Evolutionary conservation across 2,797 vertebrate genomes (phyloP).

Genomic region (Ispidina lecontei): DNA sequence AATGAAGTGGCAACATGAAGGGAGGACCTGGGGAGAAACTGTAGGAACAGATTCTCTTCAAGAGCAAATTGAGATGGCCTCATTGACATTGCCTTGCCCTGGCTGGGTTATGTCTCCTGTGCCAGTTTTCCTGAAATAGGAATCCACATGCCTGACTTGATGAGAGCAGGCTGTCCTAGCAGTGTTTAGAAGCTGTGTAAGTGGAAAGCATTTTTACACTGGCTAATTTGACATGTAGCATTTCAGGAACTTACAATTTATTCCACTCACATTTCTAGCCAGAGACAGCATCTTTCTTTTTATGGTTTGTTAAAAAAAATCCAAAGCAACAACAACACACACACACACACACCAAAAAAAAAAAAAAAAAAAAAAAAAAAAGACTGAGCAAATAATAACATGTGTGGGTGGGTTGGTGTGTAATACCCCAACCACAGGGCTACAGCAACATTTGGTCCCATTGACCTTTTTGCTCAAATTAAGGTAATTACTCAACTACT

Average conservation of each 20-base stretch:
- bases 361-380: neutral
- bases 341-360: too few relatives aligned
- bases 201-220: constrained; percentile 48
- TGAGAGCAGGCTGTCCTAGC: constrained; percentile 32
- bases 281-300: constrained; percentile 30
- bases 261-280: constrained; percentile 34
- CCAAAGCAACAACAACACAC: too few relatives aligned
- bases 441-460: constrained; percentile 24
- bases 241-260: constrained; percentile 62
- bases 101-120: neutral
- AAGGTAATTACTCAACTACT: constrained; percentile 52
- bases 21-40: neutral
- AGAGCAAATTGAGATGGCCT: neutral
- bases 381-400: constrained; percentile 26
- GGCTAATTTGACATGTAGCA: constrained; percentile 23
- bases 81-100: neutral
- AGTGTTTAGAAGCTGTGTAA: constrained; percentile 36
- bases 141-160: neutral
- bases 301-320: neutral
- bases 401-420: constrained; percentile 23
- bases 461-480: constrained; percentile 63
- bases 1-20: rapidly evolving
- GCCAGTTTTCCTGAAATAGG: constrained; percentile 54
- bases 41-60: neutral
- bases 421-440: constrained; percentile 36